Evolutionary conservation across 2,888 invertebrate species (phyloP).

Genomic region (Deilephila porcellus): DNA sequence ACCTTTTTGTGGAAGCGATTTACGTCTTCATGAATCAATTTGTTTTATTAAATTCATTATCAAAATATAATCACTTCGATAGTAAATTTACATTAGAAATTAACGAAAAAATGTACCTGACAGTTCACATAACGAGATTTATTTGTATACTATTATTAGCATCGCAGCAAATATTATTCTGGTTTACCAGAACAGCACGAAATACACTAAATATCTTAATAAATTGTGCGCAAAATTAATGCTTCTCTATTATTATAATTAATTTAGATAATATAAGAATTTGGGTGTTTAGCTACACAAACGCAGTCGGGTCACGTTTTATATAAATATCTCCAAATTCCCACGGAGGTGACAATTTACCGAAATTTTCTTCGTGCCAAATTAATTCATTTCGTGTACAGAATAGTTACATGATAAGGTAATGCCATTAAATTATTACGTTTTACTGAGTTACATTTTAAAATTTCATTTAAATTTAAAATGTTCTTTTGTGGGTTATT

Average conservation of each 20-base stretch:
- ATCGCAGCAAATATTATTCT: too few species aligned
- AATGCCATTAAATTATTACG: not conserved
- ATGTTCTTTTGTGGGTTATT: too few species aligned
- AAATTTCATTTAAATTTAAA: too few species aligned
- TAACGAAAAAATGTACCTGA: too few species aligned
- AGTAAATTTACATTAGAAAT: too few species aligned
- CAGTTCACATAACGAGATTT: too few species aligned
- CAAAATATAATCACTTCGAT: too few species aligned
- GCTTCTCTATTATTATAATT: conserved; percentile 1
- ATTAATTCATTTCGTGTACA: conserved; percentile 53
- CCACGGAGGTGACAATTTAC: conserved; percentile 48
- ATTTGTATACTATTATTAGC: too few species aligned
- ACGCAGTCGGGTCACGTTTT: conserved; percentile 31
- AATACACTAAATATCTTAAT: not conserved
- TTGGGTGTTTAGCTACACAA: conserved; percentile 1
- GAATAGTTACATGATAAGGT: conserved; percentile 50
- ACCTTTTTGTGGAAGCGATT: too few species aligned
- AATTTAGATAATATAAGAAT: conserved; percentile 2
- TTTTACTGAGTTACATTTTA: not conserved
- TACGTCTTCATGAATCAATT: too few species aligned
- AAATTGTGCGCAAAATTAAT: not conserved
- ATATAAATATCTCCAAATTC: conserved; percentile 34
- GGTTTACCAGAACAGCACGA: not conserved
- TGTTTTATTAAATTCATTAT: too few species aligned
- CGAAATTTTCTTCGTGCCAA: conserved; percentile 42